phyloP scores from a whole-genome alignment of 2,888 invertebrate genomes.

The Fragum sueziense region DNA sequence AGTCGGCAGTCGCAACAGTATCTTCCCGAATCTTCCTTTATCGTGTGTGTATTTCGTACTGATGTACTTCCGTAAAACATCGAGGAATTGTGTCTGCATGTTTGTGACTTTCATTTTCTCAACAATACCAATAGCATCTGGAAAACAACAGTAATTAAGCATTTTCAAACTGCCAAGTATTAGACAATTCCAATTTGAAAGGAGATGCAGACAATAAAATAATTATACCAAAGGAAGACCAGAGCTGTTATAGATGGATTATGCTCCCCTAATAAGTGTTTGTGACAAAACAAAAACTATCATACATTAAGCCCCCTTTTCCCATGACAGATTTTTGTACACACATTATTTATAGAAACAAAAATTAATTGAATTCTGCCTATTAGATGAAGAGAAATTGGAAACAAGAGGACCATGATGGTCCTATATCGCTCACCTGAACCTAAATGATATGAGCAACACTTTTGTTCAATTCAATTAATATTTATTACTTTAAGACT shows the following conservation, averaged over 20 bases:
- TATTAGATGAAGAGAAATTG: too few species aligned
- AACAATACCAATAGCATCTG: slow-evolving; percentile 80
- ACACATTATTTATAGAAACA: too few species aligned
- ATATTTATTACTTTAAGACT: too few species aligned
- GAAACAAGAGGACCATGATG: not conserved
- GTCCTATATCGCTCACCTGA: not conserved
- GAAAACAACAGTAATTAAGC: slow-evolving; percentile 13
- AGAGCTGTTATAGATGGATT: not conserved
- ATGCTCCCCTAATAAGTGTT: too few species aligned
- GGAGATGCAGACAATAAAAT: too few species aligned
- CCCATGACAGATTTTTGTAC: too few species aligned
- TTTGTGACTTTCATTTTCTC: slow-evolving; percentile 75
- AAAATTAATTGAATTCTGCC: too few species aligned
- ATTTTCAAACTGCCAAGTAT: not conserved
- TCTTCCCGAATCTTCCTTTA: slow-evolving; percentile 78
- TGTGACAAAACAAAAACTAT: too few species aligned
- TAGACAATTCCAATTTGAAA: too few species aligned
- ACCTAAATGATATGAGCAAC: too few species aligned
- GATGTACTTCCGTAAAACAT: slow-evolving; percentile 78
- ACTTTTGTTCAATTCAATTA: too few species aligned
- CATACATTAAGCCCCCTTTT: too few species aligned
- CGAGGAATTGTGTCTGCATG: slow-evolving; percentile 79
- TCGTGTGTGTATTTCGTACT: slow-evolving; percentile 72
- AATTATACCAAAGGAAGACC: not conserved
- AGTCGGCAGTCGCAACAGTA: slow-evolving; percentile 80